Base-by-base conservation (phyloP, 1,140 invertebrate genomes). In the Octopus sinensis region DNA sequence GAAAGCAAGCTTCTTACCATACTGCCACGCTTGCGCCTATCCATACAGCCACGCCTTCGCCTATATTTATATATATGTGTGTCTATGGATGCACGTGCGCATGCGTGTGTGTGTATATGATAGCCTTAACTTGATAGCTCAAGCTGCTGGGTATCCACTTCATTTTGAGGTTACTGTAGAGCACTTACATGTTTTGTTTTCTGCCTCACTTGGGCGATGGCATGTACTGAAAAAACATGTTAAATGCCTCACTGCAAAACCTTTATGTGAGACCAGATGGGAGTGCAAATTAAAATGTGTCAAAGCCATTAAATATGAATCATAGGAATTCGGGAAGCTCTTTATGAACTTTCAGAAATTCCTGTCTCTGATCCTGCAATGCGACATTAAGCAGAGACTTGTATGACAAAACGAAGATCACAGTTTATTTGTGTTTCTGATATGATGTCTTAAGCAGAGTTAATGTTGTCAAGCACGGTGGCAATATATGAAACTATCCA, bases 111-210 rank as follows among this genome's bases (percentile, higher is more conserved):
- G 30, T 43, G 30, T 43, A 43, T 43, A 43, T 43, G 0, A 43
- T 68, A 68, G 62, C 62, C n/a, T 68, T 12, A 68, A 68, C 62
- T 68, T 68, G n/a, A n/a, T 68, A n/a, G 62, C n/a, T 68, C 62
- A 68, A 68, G 62, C n/a, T 68, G 62, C 62, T n/a, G 12, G 62
- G 62, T 13, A 68, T 3, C 62, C 62, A 68, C 62, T 68, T 68
- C n/a, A 68, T 68, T 68, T 68, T 68, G 12, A 12, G 3, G 62
- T 43, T 68, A 68, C 3, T 68, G 62, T 68, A 12, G 12, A 68
- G 62, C 62, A n/a, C 62, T 68, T 68, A 68, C n/a, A 68, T 68
- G 62, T 68, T 68, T 68, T 68, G 62, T 68, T 68, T 68, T 68
- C 62, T 68, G 62, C 62, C 62, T 68, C 62, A 13, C 62, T n/a